Evolutionary conservation across 2,888 invertebrate genomes (phyloP).

Genomic region (Lacanobia wlatinum): DNA sequence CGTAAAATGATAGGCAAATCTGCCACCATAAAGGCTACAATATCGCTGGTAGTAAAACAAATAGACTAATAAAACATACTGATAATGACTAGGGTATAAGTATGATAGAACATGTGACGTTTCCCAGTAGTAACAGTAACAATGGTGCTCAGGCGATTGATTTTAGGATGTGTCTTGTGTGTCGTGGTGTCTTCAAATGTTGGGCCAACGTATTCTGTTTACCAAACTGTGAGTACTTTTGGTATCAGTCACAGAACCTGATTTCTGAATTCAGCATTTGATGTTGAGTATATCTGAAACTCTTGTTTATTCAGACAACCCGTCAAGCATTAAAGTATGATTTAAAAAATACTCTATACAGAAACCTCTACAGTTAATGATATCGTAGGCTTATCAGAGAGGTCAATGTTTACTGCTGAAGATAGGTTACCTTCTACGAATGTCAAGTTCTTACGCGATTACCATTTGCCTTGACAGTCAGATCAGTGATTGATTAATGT

Average conservation of each 20-base stretch:
- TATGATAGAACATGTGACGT: neutral
- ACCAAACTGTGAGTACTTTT: constrained; percentile 57
- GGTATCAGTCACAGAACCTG: neutral
- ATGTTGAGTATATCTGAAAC: no score
- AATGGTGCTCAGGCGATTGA: constrained; percentile 34
- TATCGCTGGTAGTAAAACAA: constrained; percentile 37
- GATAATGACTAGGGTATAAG: constrained; percentile 56
- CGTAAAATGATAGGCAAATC: constrained; percentile 43
- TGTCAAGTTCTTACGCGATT: neutral
- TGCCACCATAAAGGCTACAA: constrained; percentile 24
- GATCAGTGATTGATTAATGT: neutral
- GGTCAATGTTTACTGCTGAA: neutral
- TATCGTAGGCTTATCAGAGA: constrained; percentile 15
- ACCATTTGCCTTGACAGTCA: neutral
- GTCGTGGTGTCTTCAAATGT: constrained; percentile 15
- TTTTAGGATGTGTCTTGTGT: constrained; percentile 35
- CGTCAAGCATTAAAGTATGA: no score
- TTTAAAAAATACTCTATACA: no score
- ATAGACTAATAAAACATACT: constrained; percentile 28
- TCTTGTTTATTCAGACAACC: no score
- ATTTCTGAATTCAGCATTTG: neutral
- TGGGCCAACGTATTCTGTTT: constrained; percentile 27
- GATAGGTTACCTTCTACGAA: neutral
- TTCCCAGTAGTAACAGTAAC: constrained; percentile 16
- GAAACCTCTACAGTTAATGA: neutral